Evolutionary conservation across 2,888 invertebrate species (phyloP), one percentile per base, ranked within the genome.

Genomic region (Zaprionus bogoriensis): DNA sequence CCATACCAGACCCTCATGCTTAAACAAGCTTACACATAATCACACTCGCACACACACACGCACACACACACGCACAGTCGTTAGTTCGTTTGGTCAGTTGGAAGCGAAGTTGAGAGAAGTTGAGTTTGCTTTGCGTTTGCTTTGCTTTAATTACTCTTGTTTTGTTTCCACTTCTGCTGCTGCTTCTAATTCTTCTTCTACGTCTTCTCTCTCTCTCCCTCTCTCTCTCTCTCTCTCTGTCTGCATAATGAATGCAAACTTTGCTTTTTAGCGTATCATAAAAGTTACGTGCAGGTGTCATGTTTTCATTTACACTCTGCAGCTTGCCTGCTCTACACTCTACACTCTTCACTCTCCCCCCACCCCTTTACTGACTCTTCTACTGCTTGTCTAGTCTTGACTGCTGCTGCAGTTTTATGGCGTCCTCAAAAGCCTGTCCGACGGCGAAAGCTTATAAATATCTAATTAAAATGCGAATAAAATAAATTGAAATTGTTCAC

Each of bases 231-330:
- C 41, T 36, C n/a, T 10, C 28, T 5, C 10, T 20, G 36, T 12
- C 68, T n/a, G 81, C 65, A 80, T 76, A 67, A 63, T 72, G 58
- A 74, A 68, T 63, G 54, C 45, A 77, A 79, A 66, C 50, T 79
- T 84, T 70, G 51, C 62, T 66, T 64, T 71, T 71, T 66, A 76
- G 73, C 69, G 67, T 71, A 78, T 76, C 67, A 64, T 66, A 78
- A 80, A 70, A 81, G 75, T 84, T 78, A 38, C 55, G 55, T 38
- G 17, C 69, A 81, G 81, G 81, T 81, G 81, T 85, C 86, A 85
- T 85, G 77, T 82, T 85, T 85, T 81, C 79, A 86, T 85, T 85
- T 85, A 71, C 83, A 79, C 76, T 78, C 70, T 68, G 42, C 62
- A 51, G n/a, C n/a, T 53, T 48, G 22, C 41, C 41, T 20, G 2